Base-by-base conservation (phyloP, 2,888 invertebrate genomes). In the Sinodicranocentrus sp. region DNA sequence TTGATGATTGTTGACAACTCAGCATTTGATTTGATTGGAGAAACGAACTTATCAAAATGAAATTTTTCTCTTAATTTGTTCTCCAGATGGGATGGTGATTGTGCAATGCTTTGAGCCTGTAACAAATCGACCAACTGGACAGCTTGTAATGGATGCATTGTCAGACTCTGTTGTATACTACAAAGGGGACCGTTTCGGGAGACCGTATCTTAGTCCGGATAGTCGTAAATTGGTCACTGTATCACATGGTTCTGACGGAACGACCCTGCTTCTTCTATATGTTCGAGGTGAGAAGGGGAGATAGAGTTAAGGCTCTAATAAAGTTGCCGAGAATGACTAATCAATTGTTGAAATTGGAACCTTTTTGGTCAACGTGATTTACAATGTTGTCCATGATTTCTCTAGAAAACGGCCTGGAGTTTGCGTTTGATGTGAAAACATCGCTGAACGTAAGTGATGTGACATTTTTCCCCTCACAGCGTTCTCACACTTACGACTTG, bases 361-460 rank as follows among this genome's bases (percentile, higher is more conserved):
- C 10, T 33, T 33, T 33, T 33, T 33, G 3, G 33, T 10, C 10
- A 6, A 10, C 10, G 33, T 33, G 15, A 48, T 17, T 48, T 26
- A 6, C 25, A 65, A 26, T 76, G 61, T 70, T 61, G n/a, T 71
- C 57, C 82, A 82, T 77, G 82, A 91, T 91, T n/a, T n/a, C n/a
- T n/a, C 0, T 90, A 94, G 94, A 92, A 59, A 92, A 91, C 87
- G 95, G 95, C 65, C 90, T 95, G 82, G 92, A 92, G 88, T 94
- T 94, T 89, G 91, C 93, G 39, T 95, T 94, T 90, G 95, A 95
- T 89, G 94, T 95, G 75, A 94, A 94, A 90, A 95, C 95, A 8
- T 94, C 94, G 5, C 90, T 95, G 84, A 94, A 94, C 90, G 93
- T 95, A 87, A 94, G 94, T 88, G 94, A 94, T 89, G 92, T 94